These are phyloP conservation scores for Dasypus novemcinctus DNA, from an alignment of 2,113 vertebrate species.

Conservation along the genomic window DNA sequence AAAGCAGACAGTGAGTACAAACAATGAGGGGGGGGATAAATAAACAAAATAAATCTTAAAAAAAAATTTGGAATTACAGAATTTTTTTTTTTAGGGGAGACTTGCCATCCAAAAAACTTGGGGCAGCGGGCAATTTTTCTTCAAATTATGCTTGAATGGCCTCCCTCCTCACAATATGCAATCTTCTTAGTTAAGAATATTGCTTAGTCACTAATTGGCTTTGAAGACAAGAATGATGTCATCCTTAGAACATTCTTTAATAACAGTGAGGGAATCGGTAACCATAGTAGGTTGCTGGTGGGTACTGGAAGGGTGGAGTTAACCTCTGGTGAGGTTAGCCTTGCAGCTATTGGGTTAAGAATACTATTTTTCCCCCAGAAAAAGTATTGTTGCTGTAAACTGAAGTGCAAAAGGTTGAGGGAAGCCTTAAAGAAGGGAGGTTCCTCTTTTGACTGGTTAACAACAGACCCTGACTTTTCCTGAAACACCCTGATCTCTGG, in stretches of 20 bases:
- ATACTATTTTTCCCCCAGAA: background rate
- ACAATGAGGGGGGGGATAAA: no score
- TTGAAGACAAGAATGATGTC: background rate
- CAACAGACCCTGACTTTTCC: background rate
- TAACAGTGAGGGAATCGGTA: background rate
- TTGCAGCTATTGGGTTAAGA: background rate
- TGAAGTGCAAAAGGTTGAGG: background rate
- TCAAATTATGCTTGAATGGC: background rate
- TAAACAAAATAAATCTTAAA: no score
- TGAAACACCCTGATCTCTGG: background rate
- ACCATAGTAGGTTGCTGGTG: background rate
- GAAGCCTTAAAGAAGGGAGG: background rate
- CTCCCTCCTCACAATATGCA: background rate
- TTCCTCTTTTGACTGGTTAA: background rate
- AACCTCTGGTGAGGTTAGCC: background rate
- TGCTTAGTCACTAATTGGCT: background rate
- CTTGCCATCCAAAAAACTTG: background rate
- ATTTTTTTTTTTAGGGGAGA: background rate
- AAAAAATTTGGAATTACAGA: background rate
- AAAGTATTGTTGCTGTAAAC: background rate
- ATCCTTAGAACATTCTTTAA: background rate
- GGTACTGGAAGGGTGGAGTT: background rate
- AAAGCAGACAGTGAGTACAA: no score
- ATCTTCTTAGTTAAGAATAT: background rate
- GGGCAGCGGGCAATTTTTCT: background rate